These are phyloP conservation scores for Chiroxiphia lanceolata DNA, from an alignment of 2,797 vertebrate genomes.

Conservation along the genomic window DNA sequence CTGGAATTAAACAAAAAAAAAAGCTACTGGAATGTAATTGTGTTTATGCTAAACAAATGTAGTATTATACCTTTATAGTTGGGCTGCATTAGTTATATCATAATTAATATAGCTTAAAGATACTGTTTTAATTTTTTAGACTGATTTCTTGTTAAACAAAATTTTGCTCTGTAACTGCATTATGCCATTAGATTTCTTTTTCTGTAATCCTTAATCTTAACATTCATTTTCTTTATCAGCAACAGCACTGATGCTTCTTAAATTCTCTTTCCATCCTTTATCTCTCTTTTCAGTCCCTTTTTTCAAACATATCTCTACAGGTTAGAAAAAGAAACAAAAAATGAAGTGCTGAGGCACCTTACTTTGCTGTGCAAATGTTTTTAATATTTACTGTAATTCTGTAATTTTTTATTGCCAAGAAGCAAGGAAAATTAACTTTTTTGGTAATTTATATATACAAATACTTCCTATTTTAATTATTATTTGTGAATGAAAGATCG, in stretches of 20 bases:
- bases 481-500: neutral
- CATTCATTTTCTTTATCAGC: neutral
- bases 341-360: neutral
- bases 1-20: neutral
- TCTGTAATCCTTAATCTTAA: neutral
- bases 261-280: neutral
- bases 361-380: neutral
- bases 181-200: neutral
- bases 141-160: neutral
- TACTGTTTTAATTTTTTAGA: neutral
- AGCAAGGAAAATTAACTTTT: neutral
- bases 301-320: neutral
- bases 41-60: neutral
- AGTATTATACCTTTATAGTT: neutral
- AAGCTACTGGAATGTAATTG: neutral
- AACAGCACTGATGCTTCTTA: neutral
- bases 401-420: neutral
- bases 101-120: neutral
- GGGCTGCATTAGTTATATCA: neutral
- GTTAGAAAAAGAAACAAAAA: neutral
- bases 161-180: fast-evolving
- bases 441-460: neutral
- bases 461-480: neutral
- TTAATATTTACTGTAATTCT: neutral
- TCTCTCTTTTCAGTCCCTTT: neutral